Base-by-base conservation (phyloP, 2,797 vertebrate species). In the Hydrolagus colliei region DNA sequence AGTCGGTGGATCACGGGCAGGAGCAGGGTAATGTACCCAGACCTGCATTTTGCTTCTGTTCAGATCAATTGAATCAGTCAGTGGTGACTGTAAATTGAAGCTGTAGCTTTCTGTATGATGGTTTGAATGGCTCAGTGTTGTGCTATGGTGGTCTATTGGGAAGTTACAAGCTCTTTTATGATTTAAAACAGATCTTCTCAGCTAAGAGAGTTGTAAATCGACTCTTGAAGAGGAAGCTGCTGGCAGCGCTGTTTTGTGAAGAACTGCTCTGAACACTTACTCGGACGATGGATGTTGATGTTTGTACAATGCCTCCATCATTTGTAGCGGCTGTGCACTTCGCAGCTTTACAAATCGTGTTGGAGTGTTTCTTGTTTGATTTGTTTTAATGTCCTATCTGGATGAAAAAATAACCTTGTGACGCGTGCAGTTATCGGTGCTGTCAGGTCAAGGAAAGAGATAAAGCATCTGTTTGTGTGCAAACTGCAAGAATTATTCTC, bases 321-420 rank as follows among this genome's bases (percentile, higher is more conserved):
- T 67, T 67, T 68, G 4, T 18, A 67, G 32, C 62, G 16, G 22
- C 78, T 20, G 68, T 12, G 63, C 52, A 67, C 79, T 35, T 52
- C 6, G 41, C 65, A 32, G 22, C 65, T 84, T 84, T 41, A n/a
- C 63, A 84, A 84, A 82, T 62, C 4, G 11, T 18, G 41, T 52
- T 35, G 22, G 65, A 67, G 27, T 82, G 16, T 82, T 35, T 7
- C 68, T 27, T 67, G 74, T 76, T 20, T 67, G 63, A 16, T 82
- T 68, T 67, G 79, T 35, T 10, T 68, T 71, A 18, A 13, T 84
- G 65, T 71, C 71, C n/a, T 86, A 52, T 86, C 22, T 74, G 72
- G n/a, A 32, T 86, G 62, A 86, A 62, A 74, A 73, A 73, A 72
- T 8, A 41, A 59, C 62, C 22, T 84, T 68, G 61, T 84, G 59